Evolutionary conservation across 2,797 vertebrate genomes (phyloP).

Genomic region (Scolopax rusticola): DNA sequence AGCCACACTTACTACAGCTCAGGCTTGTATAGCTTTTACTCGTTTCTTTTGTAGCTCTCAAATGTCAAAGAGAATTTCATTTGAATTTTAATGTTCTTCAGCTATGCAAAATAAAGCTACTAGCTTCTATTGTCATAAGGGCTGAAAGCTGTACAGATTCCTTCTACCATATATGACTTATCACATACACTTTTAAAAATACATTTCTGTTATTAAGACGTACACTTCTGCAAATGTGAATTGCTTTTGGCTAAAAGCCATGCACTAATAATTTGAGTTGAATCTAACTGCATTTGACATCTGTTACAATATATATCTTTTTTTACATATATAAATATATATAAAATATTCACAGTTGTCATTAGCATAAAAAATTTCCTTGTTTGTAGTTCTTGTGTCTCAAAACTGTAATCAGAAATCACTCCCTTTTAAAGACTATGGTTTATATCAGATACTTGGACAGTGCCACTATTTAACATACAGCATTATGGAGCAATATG

Average conservation of each 20-base stretch:
- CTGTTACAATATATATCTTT: constrained; percentile 57
- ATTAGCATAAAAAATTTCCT: constrained; percentile 52
- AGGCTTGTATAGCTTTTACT: constrained; percentile 41
- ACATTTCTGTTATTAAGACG: constrained; percentile 82
- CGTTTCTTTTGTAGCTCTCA: constrained; percentile 56
- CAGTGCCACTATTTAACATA: neutral
- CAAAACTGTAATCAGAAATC: constrained; percentile 38
- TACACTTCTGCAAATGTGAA: constrained; percentile 79
- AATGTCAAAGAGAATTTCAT: constrained; percentile 68
- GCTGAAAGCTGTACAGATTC: constrained; percentile 77
- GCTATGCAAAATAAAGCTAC: constrained; percentile 61
- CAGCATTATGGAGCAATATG: neutral
- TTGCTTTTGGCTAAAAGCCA: constrained; percentile 83
- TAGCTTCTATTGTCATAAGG: constrained; percentile 70
- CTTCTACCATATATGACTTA: constrained; percentile 78
- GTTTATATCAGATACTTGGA: constrained; percentile 1
- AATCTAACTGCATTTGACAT: constrained; percentile 81
- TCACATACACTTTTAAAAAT: constrained; percentile 79
- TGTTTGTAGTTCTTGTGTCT: constrained; percentile 40
- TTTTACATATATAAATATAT: constrained; percentile 8
- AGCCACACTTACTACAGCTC: neutral
- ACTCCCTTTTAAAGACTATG: neutral
- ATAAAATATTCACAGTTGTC: constrained; percentile 52
- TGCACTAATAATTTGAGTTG: constrained; percentile 79
- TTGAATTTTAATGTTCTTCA: constrained; percentile 70